These are phyloP conservation scores for Philhelius pedissequus DNA, from an alignment of 2,888 invertebrate genomes.

Conservation along the genomic window DNA sequence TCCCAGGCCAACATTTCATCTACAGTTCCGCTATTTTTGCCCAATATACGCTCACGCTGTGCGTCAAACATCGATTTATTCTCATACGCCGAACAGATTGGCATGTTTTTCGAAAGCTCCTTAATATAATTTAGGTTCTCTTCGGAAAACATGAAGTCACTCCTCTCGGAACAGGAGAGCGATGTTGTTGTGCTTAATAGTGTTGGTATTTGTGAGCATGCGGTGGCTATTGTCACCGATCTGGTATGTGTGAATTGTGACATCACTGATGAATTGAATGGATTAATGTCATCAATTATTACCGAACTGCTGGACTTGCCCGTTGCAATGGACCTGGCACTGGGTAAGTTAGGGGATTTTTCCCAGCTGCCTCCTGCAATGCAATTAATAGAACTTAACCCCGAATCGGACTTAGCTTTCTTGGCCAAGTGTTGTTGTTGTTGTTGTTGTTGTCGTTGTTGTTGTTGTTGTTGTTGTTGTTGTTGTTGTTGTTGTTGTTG, in stretches of 20 bases:
- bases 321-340: background rate
- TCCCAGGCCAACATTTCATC: slow-evolving; percentile 75
- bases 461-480: slow-evolving; percentile 29
- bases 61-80: slow-evolving; percentile 78
- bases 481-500: slow-evolving; percentile 19
- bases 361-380: slow-evolving; percentile 87
- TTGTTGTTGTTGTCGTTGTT: background rate
- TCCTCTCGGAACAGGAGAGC: slow-evolving; percentile 65
- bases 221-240: slow-evolving; percentile 40
- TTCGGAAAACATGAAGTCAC: slow-evolving; percentile 75
- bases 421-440: slow-evolving; percentile 69
- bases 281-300: slow-evolving; percentile 27
- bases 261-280: slow-evolving; percentile 23
- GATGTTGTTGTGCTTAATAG: slow-evolving; percentile 57
- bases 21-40: slow-evolving; percentile 70
- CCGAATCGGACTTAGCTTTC: slow-evolving; percentile 89
- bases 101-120: slow-evolving; percentile 78
- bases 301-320: background rate
- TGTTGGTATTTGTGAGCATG: slow-evolving; percentile 48
- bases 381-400: slow-evolving; percentile 91
- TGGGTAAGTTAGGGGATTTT: slow-evolving; percentile 90
- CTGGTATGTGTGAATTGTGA: slow-evolving; percentile 45
- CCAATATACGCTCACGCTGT: slow-evolving; percentile 69
- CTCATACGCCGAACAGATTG: slow-evolving; percentile 78
- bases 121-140: slow-evolving; percentile 78